Conservation (phyloP, 2,797 vertebrate genomes). For the Poecile montanus region DNA sequence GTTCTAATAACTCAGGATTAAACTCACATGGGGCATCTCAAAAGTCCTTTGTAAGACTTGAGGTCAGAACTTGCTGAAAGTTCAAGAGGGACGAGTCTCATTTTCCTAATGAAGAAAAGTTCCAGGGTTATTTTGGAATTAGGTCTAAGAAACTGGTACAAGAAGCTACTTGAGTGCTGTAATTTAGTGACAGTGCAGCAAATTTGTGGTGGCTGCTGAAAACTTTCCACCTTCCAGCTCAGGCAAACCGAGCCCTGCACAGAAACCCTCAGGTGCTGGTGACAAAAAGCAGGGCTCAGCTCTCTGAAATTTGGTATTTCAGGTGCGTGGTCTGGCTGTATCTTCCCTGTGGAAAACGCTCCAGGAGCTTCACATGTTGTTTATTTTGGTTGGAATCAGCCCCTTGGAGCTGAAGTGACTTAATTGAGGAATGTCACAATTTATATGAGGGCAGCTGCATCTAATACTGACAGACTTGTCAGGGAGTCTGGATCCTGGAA, state of each 20-base stretch:
- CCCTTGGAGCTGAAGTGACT: neutral
- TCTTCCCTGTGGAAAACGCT: neutral
- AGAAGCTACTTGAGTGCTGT: slow-evolving; percentile 38
- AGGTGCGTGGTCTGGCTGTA: neutral
- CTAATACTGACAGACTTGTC: neutral
- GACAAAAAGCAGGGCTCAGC: neutral
- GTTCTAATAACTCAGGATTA: slow-evolving; percentile 49
- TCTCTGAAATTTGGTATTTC: neutral
- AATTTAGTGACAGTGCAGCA: slow-evolving; percentile 18
- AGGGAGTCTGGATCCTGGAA: neutral
- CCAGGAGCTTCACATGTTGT: neutral
- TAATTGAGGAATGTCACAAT: neutral
- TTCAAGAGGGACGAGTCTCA: slow-evolving; percentile 51
- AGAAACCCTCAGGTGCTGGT: neutral
- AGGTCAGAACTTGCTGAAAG: slow-evolving; percentile 58
- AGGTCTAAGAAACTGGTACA: slow-evolving; percentile 72
- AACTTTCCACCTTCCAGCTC: slow-evolving; percentile 1
- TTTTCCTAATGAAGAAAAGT: slow-evolving; percentile 50
- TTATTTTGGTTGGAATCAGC: neutral
- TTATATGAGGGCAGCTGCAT: neutral
- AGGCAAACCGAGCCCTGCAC: neutral
- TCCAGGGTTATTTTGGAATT: slow-evolving; percentile 68
- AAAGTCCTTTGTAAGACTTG: slow-evolving; percentile 62
- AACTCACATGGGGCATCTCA: slow-evolving; percentile 35
- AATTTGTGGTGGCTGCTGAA: neutral